These are phyloP conservation scores for Leucophenga varia DNA, from an alignment of 1,140 invertebrate genomes.

Conservation along the genomic window DNA sequence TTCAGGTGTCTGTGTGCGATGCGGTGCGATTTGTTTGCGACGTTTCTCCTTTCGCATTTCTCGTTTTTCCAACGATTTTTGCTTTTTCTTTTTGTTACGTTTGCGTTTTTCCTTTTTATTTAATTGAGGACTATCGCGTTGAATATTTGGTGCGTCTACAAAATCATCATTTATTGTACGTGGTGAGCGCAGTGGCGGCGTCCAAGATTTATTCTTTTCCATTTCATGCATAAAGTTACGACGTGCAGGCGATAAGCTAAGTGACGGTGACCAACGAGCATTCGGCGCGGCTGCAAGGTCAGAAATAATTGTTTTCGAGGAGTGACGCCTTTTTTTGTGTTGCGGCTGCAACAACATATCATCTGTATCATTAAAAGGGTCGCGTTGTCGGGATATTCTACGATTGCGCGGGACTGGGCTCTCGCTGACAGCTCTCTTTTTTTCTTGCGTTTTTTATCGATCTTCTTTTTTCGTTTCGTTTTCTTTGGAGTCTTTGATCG, in stretches of 20 bases:
- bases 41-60: slow-evolving; percentile 61
- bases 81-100: slow-evolving; percentile 51
- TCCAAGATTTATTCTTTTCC: slow-evolving; percentile 46
- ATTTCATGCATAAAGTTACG: slow-evolving; percentile 19
- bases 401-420: slow-evolving; percentile 27
- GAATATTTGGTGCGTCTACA: slow-evolving; percentile 17
- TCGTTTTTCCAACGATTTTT: slow-evolving; percentile 55
- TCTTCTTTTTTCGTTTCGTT: slow-evolving; percentile 46
- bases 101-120: slow-evolving; percentile 53
- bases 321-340: slow-evolving; percentile 27
- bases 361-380: slow-evolving; percentile 33
- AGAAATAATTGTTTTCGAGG: slow-evolving; percentile 16
- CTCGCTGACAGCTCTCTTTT: slow-evolving; percentile 37
- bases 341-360: slow-evolving; percentile 35
- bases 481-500: slow-evolving; percentile 35
- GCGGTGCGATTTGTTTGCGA: slow-evolving; percentile 60
- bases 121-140: slow-evolving; percentile 26
- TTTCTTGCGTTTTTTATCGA: slow-evolving; percentile 40
- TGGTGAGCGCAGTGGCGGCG: slow-evolving; percentile 55
- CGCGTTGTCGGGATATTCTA: slow-evolving; percentile 34
- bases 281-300: too few species aligned
- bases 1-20: slow-evolving; percentile 59
- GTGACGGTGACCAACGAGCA: slow-evolving; percentile 44
- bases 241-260: slow-evolving; percentile 23
- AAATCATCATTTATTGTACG: too few species aligned